Conservation (phyloP, 92 coral and sea anemone species). For the Pocillopora meandrina region DNA sequence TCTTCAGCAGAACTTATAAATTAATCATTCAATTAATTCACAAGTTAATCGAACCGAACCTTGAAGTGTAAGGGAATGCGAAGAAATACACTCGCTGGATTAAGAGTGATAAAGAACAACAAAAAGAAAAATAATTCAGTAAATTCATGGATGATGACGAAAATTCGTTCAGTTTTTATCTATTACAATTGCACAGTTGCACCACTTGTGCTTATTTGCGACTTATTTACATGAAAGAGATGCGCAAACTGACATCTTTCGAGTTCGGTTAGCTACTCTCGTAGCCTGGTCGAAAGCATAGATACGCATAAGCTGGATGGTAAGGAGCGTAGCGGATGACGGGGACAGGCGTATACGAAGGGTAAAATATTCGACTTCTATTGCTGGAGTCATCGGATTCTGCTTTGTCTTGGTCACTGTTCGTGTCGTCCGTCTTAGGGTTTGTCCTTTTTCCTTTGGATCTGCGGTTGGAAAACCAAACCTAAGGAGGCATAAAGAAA, state of each 20-base stretch:
- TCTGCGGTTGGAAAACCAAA: constrained; percentile 89
- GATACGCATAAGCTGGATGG: constrained; percentile 33
- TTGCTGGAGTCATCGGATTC: constrained; percentile 17
- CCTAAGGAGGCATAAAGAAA: constrained; percentile 42
- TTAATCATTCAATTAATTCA: too few species aligned
- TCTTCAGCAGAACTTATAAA: too few species aligned
- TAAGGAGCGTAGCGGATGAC: constrained; percentile 50
- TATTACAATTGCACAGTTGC: not conserved
- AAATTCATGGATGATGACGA: too few species aligned
- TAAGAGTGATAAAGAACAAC: too few species aligned
- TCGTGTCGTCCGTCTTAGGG: constrained; percentile 20
- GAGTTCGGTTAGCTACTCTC: constrained; percentile 36
- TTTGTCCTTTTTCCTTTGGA: constrained; percentile 71
- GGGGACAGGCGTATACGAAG: constrained; percentile 44
- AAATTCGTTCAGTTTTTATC: too few species aligned
- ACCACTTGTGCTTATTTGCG: not conserved
- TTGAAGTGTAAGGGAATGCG: too few species aligned
- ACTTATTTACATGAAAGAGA: not conserved
- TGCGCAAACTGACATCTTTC: not conserved
- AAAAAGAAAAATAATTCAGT: too few species aligned
- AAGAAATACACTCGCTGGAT: too few species aligned
- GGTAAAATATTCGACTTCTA: constrained; percentile 44
- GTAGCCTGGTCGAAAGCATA: constrained; percentile 30
- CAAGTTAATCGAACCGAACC: too few species aligned
- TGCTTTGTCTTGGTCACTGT: constrained; percentile 14